Conservation (phyloP, 1,140 invertebrate species). For the Batillaria attramentaria region DNA sequence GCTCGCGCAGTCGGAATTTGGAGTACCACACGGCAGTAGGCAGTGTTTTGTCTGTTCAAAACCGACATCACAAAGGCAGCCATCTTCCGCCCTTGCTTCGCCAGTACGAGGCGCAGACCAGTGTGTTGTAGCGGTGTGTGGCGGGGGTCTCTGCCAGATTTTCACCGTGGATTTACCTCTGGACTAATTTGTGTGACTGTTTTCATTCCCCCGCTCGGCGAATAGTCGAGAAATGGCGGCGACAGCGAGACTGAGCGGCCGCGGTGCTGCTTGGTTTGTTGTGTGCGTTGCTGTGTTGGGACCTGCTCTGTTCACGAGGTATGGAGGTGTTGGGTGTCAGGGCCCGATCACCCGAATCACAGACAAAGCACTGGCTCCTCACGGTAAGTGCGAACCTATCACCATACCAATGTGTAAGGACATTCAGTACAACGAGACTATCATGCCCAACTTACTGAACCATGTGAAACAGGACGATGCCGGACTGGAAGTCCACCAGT, state of each 20-base stretch:
- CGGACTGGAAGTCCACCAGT: constrained; percentile 92
- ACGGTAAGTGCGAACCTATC: constrained; percentile 92
- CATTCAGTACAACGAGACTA: constrained; percentile 94
- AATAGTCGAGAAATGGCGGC: constrained; percentile 22
- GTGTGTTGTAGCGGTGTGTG: not conserved
- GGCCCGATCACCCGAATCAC: constrained; percentile 28
- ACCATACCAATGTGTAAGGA: constrained; percentile 93
- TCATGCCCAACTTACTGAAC: constrained; percentile 94
- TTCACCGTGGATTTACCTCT: not conserved
- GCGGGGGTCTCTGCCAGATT: not conserved
- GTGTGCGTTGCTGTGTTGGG: constrained; percentile 25
- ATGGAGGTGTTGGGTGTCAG: not conserved
- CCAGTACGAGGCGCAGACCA: not conserved
- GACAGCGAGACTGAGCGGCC: not conserved
- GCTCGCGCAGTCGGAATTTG: constrained; percentile 21
- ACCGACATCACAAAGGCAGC: constrained; percentile 10
- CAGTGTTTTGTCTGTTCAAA: constrained; percentile 4
- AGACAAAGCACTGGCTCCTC: constrained; percentile 34
- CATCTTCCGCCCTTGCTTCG: not conserved
- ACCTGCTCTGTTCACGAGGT: not conserved
- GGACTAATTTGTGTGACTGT: not conserved
- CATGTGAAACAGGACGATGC: constrained; percentile 97
- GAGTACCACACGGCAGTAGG: constrained; percentile 11
- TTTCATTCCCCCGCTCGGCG: constrained; percentile 1
- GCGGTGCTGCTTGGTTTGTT: not conserved